Conservation (phyloP, 37 sponge, comb jelly and placozoan species). For the Spongilla lacustris region DNA sequence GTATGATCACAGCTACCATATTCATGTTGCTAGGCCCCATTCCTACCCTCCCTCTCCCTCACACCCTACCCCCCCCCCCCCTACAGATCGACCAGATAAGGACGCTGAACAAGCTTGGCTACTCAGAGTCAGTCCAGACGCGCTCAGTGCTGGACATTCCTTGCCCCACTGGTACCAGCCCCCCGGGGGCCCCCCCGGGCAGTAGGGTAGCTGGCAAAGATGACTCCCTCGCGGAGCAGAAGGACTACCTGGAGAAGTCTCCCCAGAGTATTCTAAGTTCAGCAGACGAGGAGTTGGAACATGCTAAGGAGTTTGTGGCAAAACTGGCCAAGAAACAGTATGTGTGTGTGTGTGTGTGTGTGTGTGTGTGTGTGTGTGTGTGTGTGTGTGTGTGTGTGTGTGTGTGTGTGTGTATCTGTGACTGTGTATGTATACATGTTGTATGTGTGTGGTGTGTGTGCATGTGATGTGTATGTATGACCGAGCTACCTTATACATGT, state of each 20-base stretch:
- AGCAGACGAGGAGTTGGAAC: constrained; percentile 43
- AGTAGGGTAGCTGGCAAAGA: constrained; percentile 1
- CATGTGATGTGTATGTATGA: not conserved
- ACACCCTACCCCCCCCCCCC: not conserved
- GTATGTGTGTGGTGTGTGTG: not conserved
- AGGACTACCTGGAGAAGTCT: not conserved
- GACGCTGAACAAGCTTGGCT: constrained; percentile 25
- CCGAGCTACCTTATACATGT: not conserved
- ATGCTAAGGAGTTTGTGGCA: constrained; percentile 27
- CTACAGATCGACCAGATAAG: not conserved
- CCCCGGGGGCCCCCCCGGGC: no score
- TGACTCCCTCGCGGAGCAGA: not conserved
- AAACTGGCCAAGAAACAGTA: constrained; percentile 30
- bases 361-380: not conserved
- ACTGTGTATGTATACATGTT: not conserved
- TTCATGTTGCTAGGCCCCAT: no score
- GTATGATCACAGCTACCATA: no score
- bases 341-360: not conserved
- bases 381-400: not conserved
- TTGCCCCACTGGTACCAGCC: no score
- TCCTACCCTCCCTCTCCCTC: not conserved
- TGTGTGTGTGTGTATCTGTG: not conserved
- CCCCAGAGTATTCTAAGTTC: constrained; percentile 21
- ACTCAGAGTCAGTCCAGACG: constrained; percentile 34
- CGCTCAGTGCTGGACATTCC: constrained; percentile 28